phyloP scores from a whole-genome alignment of 2,888 invertebrate species.

The Trichopria drosophilae region DNA sequence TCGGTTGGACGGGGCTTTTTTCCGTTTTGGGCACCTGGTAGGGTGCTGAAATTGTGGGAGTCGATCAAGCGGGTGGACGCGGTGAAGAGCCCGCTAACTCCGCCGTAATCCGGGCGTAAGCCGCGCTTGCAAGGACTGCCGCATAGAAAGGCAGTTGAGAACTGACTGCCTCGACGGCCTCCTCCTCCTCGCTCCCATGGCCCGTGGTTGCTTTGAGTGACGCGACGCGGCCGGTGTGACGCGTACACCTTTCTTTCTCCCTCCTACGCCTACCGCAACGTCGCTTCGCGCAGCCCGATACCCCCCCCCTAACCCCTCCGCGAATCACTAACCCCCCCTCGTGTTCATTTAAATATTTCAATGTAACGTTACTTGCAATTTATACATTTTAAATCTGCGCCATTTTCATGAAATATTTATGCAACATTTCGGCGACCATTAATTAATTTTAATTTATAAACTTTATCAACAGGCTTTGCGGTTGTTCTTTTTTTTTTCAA shows the following conservation, averaged over 20 bases:
- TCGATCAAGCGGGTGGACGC: conserved; percentile 16
- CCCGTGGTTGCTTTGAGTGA: conserved; percentile 50
- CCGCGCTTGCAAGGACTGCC: conserved; percentile 51
- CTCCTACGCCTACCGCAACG: conserved; percentile 22
- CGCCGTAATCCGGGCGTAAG: conserved; percentile 50
- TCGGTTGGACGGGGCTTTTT: background rate
- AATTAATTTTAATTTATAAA: too few relatives aligned
- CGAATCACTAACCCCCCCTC: too few relatives aligned
- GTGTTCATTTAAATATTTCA: too few relatives aligned
- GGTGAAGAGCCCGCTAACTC: conserved; percentile 47
- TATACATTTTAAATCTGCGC: too few relatives aligned
- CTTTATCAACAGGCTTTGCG: too few relatives aligned
- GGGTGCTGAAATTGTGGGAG: too few relatives aligned
- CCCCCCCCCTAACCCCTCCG: too few relatives aligned
- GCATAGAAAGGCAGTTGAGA: conserved; percentile 56
- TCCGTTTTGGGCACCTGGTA: background rate
- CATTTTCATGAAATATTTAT: too few relatives aligned
- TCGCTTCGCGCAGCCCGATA: conserved; percentile 1
- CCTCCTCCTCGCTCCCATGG: conserved; percentile 38
- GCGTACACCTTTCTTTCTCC: conserved; percentile 46
- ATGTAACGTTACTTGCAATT: too few relatives aligned
- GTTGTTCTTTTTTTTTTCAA: too few relatives aligned
- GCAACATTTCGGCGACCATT: too few relatives aligned
- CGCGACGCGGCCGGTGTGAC: conserved; percentile 55
- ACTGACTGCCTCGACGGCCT: conserved; percentile 50